Evolutionary conservation across 2,888 invertebrate genomes (phyloP).

Genomic region (Apodemia zela): DNA sequence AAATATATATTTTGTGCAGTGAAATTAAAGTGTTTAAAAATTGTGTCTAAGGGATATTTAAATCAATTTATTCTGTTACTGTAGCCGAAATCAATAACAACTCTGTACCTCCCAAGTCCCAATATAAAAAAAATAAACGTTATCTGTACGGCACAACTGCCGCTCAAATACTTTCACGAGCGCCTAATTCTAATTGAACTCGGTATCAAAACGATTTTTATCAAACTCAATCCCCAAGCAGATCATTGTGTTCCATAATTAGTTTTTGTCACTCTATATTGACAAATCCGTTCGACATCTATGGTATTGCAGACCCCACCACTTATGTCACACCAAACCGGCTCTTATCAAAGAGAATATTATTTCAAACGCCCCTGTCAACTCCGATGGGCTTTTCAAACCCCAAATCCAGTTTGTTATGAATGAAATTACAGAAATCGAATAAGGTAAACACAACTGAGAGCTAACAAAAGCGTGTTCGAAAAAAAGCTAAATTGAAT

Average conservation of each 20-base stretch:
- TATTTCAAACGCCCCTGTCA: slow-evolving; percentile 80
- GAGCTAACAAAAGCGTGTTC: slow-evolving; percentile 78
- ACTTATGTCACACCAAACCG: slow-evolving; percentile 62
- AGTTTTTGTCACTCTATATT: slow-evolving; percentile 79
- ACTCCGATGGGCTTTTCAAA: slow-evolving; percentile 74
- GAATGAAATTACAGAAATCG: slow-evolving; percentile 81
- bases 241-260: slow-evolving; percentile 73
- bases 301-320: slow-evolving; percentile 56
- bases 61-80: no score
- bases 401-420: slow-evolving; percentile 80
- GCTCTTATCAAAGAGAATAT: slow-evolving; percentile 80
- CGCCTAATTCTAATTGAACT: slow-evolving; percentile 14
- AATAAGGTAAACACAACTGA: slow-evolving; percentile 80
- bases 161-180: slow-evolving; percentile 1
- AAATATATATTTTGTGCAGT: no score
- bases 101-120: no score
- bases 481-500: slow-evolving; percentile 80
- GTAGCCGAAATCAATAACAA: no score
- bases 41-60: no score
- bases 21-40: no score
- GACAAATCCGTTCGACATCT: slow-evolving; percentile 70
- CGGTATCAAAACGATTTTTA: slow-evolving; percentile 19
- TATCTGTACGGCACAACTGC: neutral
- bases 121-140: neutral
- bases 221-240: slow-evolving; percentile 37